Conservation (phyloP, 2,888 invertebrate species). For the Papilio gigon region DNA sequence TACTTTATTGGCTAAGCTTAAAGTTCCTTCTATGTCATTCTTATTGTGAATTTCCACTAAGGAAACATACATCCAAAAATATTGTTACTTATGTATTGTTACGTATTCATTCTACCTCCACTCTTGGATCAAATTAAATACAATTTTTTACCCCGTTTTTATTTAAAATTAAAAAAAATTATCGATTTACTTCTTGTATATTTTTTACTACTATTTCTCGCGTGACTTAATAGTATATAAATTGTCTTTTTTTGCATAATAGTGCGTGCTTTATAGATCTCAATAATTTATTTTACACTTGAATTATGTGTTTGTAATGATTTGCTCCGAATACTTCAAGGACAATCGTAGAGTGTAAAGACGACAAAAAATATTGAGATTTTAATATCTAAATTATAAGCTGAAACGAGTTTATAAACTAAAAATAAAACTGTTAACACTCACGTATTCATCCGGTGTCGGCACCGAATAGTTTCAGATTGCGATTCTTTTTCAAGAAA, state of each 20-base stretch:
- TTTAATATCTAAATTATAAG: background rate
- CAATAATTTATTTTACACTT: constrained; percentile 8
- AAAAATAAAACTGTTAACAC: no score
- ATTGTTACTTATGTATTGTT: no score
- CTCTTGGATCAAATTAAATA: background rate
- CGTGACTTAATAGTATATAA: background rate
- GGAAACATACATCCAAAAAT: no score
- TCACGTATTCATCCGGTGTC: no score
- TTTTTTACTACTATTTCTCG: background rate
- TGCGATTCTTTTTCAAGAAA: no score
- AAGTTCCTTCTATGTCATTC: no score
- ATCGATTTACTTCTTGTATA: background rate
- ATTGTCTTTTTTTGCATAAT: background rate
- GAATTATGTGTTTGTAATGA: constrained; percentile 23
- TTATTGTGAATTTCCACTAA: no score
- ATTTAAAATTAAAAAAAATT: background rate
- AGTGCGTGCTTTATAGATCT: background rate
- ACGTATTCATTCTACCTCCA: no score
- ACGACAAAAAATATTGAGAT: constrained; percentile 9
- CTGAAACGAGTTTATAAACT: background rate
- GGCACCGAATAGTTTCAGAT: no score
- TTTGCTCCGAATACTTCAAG: constrained; percentile 27
- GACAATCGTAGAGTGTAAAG: constrained; percentile 27
- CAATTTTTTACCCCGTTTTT: background rate
- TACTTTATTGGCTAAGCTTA: no score